Conservation (phyloP, 2,888 invertebrate genomes). For the Anthophora plumipes region DNA sequence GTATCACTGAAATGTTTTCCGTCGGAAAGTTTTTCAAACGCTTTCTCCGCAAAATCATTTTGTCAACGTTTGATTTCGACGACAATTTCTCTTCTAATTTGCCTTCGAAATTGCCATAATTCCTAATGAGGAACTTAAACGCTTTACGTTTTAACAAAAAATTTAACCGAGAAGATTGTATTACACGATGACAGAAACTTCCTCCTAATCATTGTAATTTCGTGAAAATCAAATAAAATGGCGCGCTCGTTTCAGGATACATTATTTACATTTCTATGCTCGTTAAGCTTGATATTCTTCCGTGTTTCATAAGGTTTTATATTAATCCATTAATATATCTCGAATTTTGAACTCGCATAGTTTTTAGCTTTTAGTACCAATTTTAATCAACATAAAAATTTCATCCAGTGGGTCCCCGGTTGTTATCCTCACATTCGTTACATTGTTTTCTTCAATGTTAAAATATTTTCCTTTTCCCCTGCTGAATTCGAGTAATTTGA, state of each 20-base stretch:
- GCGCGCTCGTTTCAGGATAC: not conserved
- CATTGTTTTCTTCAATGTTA: not conserved
- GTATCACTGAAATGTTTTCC: not conserved
- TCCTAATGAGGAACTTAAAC: slow-evolving; percentile 3
- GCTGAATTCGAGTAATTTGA: not conserved
- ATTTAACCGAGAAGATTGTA: slow-evolving; percentile 4
- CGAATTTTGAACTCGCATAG: slow-evolving; percentile 19
- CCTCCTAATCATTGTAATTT: slow-evolving; percentile 31
- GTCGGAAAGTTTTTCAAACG: slow-evolving; percentile 9
- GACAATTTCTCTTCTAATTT: not conserved
- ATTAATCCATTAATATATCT: slow-evolving; percentile 16
- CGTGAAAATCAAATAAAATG: slow-evolving; percentile 39
- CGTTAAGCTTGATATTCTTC: slow-evolving; percentile 6
- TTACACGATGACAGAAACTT: not conserved
- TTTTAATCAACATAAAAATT: slow-evolving; percentile 23
- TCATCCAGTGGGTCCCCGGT: not conserved
- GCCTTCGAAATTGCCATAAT: not conserved
- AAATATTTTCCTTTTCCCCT: not conserved
- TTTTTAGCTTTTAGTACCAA: slow-evolving; percentile 3
- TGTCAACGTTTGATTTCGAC: slow-evolving; percentile 1
- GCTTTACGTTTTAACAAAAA: not conserved
- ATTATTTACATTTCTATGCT: slow-evolving; percentile 24
- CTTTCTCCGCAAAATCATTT: not conserved
- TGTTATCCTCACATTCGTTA: not conserved
- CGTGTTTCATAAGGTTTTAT: not conserved